Evolutionary conservation across 2,797 vertebrate genomes (phyloP), one percentile per base, ranked within the genome.

Genomic region (Hephaestus fuliginosus): DNA sequence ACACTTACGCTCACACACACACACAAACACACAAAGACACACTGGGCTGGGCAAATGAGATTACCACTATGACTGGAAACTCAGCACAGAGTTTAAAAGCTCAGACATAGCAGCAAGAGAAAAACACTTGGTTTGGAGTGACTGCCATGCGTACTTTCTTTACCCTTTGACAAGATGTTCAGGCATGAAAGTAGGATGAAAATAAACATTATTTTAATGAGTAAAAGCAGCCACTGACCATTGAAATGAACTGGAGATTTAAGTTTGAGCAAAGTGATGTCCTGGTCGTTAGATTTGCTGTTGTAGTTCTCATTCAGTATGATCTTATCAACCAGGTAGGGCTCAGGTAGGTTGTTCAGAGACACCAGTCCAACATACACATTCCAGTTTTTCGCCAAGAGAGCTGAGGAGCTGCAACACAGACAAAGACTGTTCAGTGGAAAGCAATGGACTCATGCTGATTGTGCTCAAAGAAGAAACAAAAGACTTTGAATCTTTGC

Each of bases 211-310:
- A 11, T 41, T 62, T 78, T 22, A 5, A 71, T 53, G 0, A 64
- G 33, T 5, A 41, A 25, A 84, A 78, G 33, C 36, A 41, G n/a
- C 3, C 15, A 92, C 94, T 91, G 12, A 95, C 96, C 72, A 14
- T 79, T 83, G 51, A 94, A 95, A 1, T 1, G 0, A 17, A 95
- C 91, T 18, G 92, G 90, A 46, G 73, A 81, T 11, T 4, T 33
- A 6, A 99, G 95, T 87, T 94, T 95, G 88, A 98, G 91, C 60
- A 98, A 92, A 14, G 97, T 96, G 0, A 98, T 90, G 73, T 99
- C 97, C 0, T 95, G 95, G 94, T 98, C 96, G 0, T 97, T 95
- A 0, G 94, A 95, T 0, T 83, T 76, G 0, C 71, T 91, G 0
- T 94, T 91, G 86, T 98, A 99, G 78, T 97, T 96, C 80, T 96